Percentiles rank a stretch among this genome's conserved stretches.
Evolutionary conservation across 2,113 vertebrate species (phyloP).

Genomic region (Phalacrocorax brasilianus): DNA sequence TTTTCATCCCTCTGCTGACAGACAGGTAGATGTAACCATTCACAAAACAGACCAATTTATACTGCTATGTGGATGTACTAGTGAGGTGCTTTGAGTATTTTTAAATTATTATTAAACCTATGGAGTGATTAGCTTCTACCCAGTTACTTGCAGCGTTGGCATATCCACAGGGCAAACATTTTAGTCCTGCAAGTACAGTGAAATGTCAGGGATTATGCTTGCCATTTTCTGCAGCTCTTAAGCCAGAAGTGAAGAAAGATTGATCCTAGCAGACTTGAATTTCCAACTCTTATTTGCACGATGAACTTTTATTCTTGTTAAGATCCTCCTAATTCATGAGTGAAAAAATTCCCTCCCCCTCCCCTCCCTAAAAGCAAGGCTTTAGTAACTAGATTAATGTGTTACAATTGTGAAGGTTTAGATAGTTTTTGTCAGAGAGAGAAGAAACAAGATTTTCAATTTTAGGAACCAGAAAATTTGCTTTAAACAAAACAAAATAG

Average conservation of each 20-base stretch:
- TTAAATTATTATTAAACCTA: not conserved
- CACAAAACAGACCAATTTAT: not conserved
- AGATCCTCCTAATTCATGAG: not conserved
- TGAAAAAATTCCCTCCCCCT: not conserved
- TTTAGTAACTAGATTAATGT: not conserved
- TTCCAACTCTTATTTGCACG: not conserved
- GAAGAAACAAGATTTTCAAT: not conserved
- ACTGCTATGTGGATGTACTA: not conserved
- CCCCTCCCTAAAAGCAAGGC: not conserved
- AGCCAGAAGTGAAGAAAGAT: not conserved
- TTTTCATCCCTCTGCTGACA: constrained; percentile 4
- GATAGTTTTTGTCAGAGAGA: not conserved
- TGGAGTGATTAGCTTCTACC: not conserved
- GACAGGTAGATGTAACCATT: constrained; percentile 21
- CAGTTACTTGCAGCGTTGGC: not conserved
- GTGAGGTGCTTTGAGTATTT: not conserved
- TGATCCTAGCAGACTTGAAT: not conserved
- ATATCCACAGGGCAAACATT: not conserved
- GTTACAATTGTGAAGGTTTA: not conserved
- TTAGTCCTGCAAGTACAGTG: not conserved
- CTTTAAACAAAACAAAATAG: not conserved
- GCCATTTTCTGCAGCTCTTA: not conserved
- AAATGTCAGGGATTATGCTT: not conserved
- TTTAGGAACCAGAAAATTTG: not conserved
- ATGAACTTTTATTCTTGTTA: not conserved